These are phyloP conservation scores for Clinocottus analis DNA, from an alignment of 2,113 vertebrate genomes.

Conservation along the genomic window DNA sequence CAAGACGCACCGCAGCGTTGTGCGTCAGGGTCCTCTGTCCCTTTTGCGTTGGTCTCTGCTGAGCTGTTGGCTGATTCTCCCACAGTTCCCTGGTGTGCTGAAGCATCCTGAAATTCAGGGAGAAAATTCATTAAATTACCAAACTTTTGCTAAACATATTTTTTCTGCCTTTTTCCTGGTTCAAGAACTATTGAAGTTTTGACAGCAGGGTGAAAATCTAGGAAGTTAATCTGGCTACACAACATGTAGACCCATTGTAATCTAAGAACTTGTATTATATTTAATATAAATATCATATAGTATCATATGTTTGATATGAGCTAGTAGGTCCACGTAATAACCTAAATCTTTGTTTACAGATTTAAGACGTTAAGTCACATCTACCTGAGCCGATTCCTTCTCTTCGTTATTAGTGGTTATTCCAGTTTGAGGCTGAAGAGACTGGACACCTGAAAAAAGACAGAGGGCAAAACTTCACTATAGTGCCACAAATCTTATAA, in stretches of 20 bases:
- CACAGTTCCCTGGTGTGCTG: constrained; percentile 19
- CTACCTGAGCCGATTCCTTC: constrained; percentile 52
- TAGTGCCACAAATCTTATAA: background rate
- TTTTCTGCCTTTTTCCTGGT: no score
- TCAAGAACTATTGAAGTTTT: background rate
- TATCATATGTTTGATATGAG: no score
- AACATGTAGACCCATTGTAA: background rate
- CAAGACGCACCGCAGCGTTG: constrained; percentile 45
- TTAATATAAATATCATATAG: no score
- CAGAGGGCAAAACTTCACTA: background rate
- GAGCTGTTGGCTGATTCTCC: constrained; percentile 25
- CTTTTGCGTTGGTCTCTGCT: constrained; percentile 8
- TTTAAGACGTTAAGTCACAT: background rate
- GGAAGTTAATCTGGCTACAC: background rate
- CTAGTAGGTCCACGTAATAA: background rate
- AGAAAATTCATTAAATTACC: background rate
- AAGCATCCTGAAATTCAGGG: constrained; percentile 19
- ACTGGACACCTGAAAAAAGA: constrained; percentile 38
- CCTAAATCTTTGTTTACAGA: background rate
- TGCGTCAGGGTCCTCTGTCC: background rate
- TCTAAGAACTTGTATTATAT: background rate
- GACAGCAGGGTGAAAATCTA: background rate
- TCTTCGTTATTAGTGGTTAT: constrained; percentile 2
- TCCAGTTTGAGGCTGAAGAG: constrained; percentile 31
- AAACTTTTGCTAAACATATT: no score